Conservation (phyloP, 2,797 vertebrate genomes). For the Sternotherus odoratus region DNA sequence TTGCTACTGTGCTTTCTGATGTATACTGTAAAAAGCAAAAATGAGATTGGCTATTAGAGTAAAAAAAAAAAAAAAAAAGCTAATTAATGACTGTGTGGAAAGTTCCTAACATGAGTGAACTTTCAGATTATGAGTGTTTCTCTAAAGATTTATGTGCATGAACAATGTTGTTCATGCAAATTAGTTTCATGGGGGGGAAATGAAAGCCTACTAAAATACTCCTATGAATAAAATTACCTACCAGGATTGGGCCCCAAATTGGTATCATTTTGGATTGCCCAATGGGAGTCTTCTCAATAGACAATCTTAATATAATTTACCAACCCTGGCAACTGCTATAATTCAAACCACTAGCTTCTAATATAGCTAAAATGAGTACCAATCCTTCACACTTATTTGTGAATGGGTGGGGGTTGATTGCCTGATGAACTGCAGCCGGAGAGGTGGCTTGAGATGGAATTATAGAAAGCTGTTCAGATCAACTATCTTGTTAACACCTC, state of each 20-base stretch:
- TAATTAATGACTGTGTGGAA: background rate
- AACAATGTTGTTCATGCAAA: background rate
- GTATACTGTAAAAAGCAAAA: background rate
- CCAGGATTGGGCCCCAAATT: background rate
- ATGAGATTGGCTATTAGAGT: background rate
- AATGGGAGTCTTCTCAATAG: background rate
- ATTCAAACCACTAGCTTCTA: background rate
- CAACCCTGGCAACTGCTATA: background rate
- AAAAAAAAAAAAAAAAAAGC: background rate
- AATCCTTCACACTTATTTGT: background rate
- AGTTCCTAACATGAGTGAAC: background rate
- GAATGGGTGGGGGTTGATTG: rapidly evolving
- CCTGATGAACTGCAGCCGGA: background rate
- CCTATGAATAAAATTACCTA: background rate
- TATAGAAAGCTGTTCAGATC: background rate
- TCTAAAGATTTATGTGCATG: background rate
- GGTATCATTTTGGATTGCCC: background rate
- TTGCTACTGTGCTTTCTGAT: background rate
- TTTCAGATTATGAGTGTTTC: background rate
- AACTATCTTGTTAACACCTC: rapidly evolving
- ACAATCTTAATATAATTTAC: constrained; percentile 18
- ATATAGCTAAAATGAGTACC: background rate
- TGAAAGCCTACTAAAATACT: constrained; percentile 3
- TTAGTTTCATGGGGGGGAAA: background rate
- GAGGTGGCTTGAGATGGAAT: background rate